phyloP scores from a whole-genome alignment of 2,113 vertebrate species.

The Nicator chloris region DNA sequence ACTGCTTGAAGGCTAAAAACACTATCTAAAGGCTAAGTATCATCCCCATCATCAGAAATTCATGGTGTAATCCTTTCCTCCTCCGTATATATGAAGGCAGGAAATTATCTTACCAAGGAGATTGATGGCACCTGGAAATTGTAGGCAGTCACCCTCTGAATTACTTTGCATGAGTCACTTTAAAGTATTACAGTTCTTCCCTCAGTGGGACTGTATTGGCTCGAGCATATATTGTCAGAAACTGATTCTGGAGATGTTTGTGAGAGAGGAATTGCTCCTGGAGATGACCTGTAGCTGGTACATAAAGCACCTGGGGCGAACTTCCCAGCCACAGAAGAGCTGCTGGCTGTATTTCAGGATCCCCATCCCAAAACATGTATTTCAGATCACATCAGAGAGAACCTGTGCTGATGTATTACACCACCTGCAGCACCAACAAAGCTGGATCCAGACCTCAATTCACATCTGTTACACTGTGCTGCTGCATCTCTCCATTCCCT shows the following conservation, averaged over 20 bases:
- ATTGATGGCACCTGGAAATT: slow-evolving; percentile 44
- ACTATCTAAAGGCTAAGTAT: not conserved
- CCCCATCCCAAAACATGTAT: not conserved
- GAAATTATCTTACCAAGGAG: slow-evolving; percentile 38
- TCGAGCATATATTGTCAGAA: not conserved
- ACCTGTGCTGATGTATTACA: not conserved
- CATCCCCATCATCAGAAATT: slow-evolving; percentile 4
- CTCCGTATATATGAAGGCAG: not conserved
- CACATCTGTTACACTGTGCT: not conserved
- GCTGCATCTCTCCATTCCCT: not conserved
- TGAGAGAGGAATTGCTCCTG: not conserved
- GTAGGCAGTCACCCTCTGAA: slow-evolving; percentile 16
- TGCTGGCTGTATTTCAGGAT: not conserved
- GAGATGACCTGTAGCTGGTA: not conserved
- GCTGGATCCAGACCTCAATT: not conserved
- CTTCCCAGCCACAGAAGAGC: not conserved
- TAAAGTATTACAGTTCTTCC: not conserved
- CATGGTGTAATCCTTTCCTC: not conserved
- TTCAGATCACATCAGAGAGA: not conserved
- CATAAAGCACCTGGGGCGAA: not conserved
- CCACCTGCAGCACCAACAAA: not conserved
- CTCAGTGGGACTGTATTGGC: not conserved
- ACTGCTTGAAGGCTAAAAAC: not conserved
- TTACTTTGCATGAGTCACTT: slow-evolving; percentile 43
- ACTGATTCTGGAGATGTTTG: not conserved